phyloP scores from a whole-genome alignment of 2,888 invertebrate genomes.

The Molanna angustata region DNA sequence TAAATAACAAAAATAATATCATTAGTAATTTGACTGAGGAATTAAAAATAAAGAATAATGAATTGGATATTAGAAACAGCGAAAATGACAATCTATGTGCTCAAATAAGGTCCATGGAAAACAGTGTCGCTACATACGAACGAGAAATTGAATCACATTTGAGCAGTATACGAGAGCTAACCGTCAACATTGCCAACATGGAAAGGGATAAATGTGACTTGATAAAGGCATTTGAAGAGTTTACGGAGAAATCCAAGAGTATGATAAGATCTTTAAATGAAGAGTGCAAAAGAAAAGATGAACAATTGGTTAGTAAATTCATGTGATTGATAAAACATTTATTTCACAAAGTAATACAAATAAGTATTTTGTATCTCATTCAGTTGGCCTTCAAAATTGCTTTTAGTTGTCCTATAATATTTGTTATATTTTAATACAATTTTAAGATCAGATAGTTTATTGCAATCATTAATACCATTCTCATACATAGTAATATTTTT shows the following conservation, averaged over 20 bases:
- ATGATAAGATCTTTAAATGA: neutral
- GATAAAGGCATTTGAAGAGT: neutral
- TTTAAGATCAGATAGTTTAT: too few relatives aligned
- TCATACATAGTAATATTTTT: too few relatives aligned
- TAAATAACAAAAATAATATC: too few relatives aligned
- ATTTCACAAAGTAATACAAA: too few relatives aligned
- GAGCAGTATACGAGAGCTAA: constrained; percentile 1
- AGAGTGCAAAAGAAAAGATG: neutral
- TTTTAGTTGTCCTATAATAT: too few relatives aligned
- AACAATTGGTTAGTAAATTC: neutral
- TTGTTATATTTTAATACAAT: too few relatives aligned
- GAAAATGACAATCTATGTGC: too few relatives aligned
- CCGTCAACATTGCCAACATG: neutral
- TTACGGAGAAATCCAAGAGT: neutral
- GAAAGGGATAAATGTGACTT: neutral
- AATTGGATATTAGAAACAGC: neutral
- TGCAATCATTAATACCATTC: too few relatives aligned
- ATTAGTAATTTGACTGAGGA: neutral
- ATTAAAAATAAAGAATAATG: neutral
- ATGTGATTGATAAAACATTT: neutral
- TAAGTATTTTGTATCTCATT: too few relatives aligned
- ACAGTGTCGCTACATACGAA: too few relatives aligned
- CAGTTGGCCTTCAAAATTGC: too few relatives aligned
- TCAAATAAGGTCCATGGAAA: too few relatives aligned
- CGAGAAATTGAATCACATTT: constrained; percentile 1